A percentile compares a stretch with the other conserved stretches of the same genome.
phyloP scores from a whole-genome alignment of 2,113 vertebrate genomes.

The Lamprologus callipterus region DNA sequence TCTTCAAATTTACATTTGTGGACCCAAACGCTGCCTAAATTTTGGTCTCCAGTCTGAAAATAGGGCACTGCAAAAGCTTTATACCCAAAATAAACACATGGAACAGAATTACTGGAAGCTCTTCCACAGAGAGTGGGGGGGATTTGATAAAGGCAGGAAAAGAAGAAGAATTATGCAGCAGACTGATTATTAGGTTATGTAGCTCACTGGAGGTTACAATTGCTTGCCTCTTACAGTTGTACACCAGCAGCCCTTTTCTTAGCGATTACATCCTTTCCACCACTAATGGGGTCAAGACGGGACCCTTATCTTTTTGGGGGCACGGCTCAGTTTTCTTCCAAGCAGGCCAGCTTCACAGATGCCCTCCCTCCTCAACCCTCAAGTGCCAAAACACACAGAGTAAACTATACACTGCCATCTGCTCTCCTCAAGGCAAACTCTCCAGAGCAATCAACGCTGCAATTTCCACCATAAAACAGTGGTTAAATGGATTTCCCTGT shows the following conservation, averaged over 20 bases:
- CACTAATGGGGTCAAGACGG: slow-evolving; percentile 17
- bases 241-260: background rate
- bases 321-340: slow-evolving; percentile 1
- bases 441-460: background rate
- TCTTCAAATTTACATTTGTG: background rate
- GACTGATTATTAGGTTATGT: slow-evolving; percentile 19
- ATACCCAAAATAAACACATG: slow-evolving; percentile 10
- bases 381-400: background rate
- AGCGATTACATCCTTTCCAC: background rate
- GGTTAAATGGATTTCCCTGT: slow-evolving; percentile 21
- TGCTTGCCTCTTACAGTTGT: background rate
- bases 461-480: slow-evolving; percentile 34
- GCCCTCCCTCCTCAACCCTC: background rate
- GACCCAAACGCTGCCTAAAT: background rate
- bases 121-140: background rate
- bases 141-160: background rate
- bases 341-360: background rate
- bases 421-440: slow-evolving; percentile 1
- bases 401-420: background rate
- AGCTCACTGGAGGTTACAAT: slow-evolving; percentile 28
- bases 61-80: background rate
- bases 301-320: slow-evolving; percentile 33
- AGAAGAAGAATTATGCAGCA: background rate
- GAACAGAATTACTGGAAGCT: slow-evolving; percentile 12
- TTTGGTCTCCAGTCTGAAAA: background rate